phyloP scores from a whole-genome alignment of 1,140 invertebrate genomes.

The Neodiprion lecontei region DNA sequence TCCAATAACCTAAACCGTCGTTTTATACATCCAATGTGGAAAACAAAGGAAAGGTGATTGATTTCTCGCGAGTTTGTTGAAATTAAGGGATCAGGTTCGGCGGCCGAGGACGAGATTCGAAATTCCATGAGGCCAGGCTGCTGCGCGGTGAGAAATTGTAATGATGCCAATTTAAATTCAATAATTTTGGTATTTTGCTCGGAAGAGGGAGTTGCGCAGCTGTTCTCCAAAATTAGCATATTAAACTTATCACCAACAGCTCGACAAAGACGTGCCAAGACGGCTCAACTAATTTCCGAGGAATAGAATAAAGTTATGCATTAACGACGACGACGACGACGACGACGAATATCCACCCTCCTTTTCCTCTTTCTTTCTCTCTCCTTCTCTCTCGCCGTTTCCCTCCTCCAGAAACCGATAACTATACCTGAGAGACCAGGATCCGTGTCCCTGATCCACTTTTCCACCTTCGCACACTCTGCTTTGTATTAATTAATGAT shows the following conservation, averaged over 20 bases:
- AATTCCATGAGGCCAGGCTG: not conserved
- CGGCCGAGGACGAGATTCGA: not conserved
- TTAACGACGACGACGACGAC: not conserved
- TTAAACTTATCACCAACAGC: conserved; percentile 64
- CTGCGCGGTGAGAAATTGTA: conserved; percentile 50
- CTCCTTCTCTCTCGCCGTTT: too few species aligned
- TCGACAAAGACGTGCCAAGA: conserved; percentile 63
- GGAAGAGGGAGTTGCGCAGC: conserved; percentile 53
- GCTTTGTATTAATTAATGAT: too few species aligned
- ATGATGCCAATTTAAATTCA: conserved; percentile 64
- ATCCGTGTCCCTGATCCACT: too few species aligned
- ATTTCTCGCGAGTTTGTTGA: not conserved
- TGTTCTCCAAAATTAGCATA: conserved; percentile 62
- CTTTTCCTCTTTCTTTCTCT: too few species aligned
- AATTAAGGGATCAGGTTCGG: too few species aligned
- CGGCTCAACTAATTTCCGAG: conserved; percentile 62
- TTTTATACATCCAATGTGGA: not conserved
- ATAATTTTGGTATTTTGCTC: conserved; percentile 60
- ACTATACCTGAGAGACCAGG: too few species aligned
- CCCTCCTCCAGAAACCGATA: too few species aligned
- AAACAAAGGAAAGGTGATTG: not conserved
- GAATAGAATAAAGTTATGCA: conserved; percentile 58
- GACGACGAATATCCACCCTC: too few species aligned
- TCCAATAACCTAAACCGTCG: not conserved
- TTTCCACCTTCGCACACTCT: too few species aligned